These are phyloP conservation scores for Sylvia borin DNA, from an alignment of 2,797 vertebrate genomes.

Conservation along the genomic window DNA sequence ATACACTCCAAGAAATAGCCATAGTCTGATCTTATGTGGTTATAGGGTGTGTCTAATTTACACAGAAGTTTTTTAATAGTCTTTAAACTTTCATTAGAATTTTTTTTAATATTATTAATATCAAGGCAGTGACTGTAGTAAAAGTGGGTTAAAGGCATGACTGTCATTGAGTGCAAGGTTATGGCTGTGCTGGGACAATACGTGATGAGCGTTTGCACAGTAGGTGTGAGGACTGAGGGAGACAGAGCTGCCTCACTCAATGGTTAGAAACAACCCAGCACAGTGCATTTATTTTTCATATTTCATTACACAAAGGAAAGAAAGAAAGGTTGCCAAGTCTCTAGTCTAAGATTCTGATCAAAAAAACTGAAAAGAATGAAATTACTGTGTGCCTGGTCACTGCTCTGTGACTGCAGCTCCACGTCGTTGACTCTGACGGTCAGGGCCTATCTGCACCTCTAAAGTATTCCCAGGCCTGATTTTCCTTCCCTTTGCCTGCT, in stretches of 20 bases:
- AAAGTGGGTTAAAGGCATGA: not conserved
- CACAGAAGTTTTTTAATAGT: not conserved
- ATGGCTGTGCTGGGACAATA: not conserved
- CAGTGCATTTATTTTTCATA: not conserved
- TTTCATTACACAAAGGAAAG: not conserved
- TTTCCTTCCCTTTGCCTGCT: not conserved
- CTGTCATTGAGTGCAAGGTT: not conserved
- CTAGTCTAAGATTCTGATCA: not conserved
- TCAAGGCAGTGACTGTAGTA: not conserved
- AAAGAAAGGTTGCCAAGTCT: not conserved
- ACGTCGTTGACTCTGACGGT: fast-evolving
- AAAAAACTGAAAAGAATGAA: not conserved
- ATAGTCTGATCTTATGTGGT: not conserved
- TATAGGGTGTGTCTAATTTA: not conserved
- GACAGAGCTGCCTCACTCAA: not conserved
- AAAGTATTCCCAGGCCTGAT: not conserved
- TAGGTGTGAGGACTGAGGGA: not conserved
- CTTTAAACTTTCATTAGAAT: no score
- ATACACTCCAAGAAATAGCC: not conserved
- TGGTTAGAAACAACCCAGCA: not conserved
- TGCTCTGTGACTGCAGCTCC: not conserved
- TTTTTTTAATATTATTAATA: not conserved
- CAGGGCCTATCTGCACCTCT: not conserved
- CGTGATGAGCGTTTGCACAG: fast-evolving
- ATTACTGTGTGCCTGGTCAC: not conserved